Evolutionary conservation across 2,113 vertebrate species (phyloP), one percentile per base, ranked within the genome.

Genomic region (Chaenogobius annularis): DNA sequence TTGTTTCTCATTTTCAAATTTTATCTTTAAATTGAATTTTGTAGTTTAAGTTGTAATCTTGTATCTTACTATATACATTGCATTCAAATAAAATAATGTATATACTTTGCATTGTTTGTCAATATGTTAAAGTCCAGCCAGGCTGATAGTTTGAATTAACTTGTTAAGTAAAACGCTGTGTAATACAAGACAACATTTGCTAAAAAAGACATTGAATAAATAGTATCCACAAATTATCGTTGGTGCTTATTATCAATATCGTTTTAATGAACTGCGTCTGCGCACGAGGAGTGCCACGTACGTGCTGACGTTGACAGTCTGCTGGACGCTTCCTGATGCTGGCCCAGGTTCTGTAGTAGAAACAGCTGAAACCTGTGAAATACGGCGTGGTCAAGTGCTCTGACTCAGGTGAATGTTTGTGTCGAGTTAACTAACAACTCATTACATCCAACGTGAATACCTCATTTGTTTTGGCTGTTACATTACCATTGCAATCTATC

Each of bases 211-310:
- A 19, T 52, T 8, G 9, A 52, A 52, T 52, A 19, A 50, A 52
- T 0, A 23, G 20, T 23, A 23, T 3, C 2, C 7, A 55, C 12
- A 13, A 12, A 58, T 14, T 22, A 58, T 26, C 22, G 14, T 7
- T 58, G 22, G 23, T 14, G 22, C 13, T 14, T 11, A 10, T 10
- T n/a, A 3, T n/a, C 7, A 52, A 10, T 6, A 19, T 64, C 2
- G 31, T 13, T 47, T 31, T 47, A 23, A 8, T 66, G n/a, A 11
- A 64, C 10, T 86, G 85, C 90, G 91, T 14, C 31, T 93, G 92
- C 91, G 91, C 84, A 7, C 0, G 19, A 1, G 14, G 82, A 88
- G 35, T 92, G 93, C 92, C 93, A 93, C 92, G 93, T 94, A 86
- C 85, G 79, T 88, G 61, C 72, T 89, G 90, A 91, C 89, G 89